Evolutionary conservation across 2,888 invertebrate species (phyloP).

Genomic region (Pollenia angustigena): DNA sequence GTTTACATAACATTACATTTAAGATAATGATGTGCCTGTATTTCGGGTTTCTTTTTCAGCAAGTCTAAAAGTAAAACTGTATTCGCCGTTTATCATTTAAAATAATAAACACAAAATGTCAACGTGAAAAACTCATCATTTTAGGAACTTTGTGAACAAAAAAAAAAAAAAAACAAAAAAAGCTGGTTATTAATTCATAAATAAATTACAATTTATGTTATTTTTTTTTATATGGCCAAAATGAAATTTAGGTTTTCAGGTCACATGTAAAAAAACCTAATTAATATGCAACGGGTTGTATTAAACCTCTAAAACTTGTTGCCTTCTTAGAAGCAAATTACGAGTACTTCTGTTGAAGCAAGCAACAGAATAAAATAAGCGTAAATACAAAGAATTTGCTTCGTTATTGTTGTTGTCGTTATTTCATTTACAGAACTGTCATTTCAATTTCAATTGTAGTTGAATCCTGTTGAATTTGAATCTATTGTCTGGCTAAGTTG

Average conservation of each 20-base stretch:
- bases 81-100: constrained; percentile 52
- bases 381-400: constrained; percentile 8
- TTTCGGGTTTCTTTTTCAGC: neutral
- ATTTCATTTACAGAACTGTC: constrained; percentile 5
- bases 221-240: constrained; percentile 53
- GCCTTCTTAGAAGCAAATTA: constrained; percentile 9
- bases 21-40: neutral
- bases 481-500: constrained; percentile 26
- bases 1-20: no score
- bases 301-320: constrained; percentile 38
- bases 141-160: constrained; percentile 19
- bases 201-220: constrained; percentile 72
- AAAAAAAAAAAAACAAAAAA: no score
- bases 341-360: constrained; percentile 21
- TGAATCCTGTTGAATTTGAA: constrained; percentile 62
- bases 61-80: constrained; percentile 15
- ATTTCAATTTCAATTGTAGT: constrained; percentile 50
- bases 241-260: constrained; percentile 72
- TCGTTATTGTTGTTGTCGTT: neutral
- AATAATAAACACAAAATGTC: constrained; percentile 64
- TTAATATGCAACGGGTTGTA: constrained; percentile 51
- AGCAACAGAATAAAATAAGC: neutral
- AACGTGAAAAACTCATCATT: constrained; percentile 50
- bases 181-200: constrained; percentile 51
- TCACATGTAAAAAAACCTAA: constrained; percentile 62